A percentile compares a stretch with the other conserved stretches of the same genome.
Evolutionary conservation across 1,140 invertebrate genomes (phyloP).

Genomic region (Calephelis virginiensis): DNA sequence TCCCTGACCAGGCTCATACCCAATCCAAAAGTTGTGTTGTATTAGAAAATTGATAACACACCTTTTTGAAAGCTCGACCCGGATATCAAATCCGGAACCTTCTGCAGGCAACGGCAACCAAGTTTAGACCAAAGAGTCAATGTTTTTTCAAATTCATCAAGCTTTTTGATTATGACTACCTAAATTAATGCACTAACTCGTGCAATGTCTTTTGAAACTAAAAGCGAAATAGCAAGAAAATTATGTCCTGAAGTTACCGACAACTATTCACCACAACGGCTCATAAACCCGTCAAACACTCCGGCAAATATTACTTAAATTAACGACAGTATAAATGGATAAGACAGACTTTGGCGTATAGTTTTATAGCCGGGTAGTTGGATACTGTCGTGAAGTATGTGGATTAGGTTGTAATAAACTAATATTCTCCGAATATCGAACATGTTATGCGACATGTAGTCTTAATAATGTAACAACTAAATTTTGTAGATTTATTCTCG

Average conservation of each 20-base stretch:
- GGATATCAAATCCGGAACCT: too few species aligned
- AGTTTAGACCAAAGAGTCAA: too few species aligned
- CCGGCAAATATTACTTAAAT: constrained; percentile 27
- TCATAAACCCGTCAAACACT: constrained; percentile 31
- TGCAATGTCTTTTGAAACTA: not conserved
- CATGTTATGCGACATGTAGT: too few species aligned
- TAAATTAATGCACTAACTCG: constrained; percentile 1
- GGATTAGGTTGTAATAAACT: constrained; percentile 2
- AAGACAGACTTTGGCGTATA: constrained; percentile 7
- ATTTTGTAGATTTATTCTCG: too few species aligned
- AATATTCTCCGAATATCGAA: not conserved
- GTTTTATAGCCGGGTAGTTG: constrained; percentile 1
- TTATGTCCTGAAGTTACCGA: constrained; percentile 11
- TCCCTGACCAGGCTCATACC: too few species aligned
- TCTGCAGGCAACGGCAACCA: too few species aligned
- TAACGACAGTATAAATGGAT: constrained; percentile 24
- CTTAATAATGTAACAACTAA: too few species aligned
- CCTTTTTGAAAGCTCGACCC: too few species aligned
- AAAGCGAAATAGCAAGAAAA: constrained; percentile 11
- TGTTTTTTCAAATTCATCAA: too few species aligned
- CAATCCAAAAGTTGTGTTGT: too few species aligned
- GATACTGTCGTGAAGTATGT: not conserved
- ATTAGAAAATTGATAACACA: too few species aligned
- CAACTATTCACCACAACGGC: constrained; percentile 29
- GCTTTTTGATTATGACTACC: too few species aligned